A percentile compares a stretch with the other conserved stretches of the same genome.
Evolutionary conservation across 35 echinoderm and acorn worm species (phyloP).

Genomic region (Anneissia japonica): DNA sequence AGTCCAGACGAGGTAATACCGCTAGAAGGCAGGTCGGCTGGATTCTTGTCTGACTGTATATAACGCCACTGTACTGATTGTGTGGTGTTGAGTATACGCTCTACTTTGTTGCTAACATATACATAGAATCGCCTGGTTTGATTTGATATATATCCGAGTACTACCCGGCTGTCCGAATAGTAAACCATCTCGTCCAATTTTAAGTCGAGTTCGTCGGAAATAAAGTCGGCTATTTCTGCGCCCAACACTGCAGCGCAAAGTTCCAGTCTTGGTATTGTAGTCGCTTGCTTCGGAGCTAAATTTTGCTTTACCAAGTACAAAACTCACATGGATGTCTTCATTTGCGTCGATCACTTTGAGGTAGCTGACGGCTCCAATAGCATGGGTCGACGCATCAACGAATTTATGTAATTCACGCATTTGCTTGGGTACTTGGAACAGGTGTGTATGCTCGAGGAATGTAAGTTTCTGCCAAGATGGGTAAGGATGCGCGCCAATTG

Average conservation of each 20-base stretch:
- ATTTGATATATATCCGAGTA: background rate
- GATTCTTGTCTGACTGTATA: background rate
- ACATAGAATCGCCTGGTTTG: background rate
- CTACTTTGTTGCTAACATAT: background rate
- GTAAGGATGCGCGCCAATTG: conserved; percentile 4
- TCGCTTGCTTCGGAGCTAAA: background rate
- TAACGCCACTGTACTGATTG: background rate
- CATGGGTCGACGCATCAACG: background rate
- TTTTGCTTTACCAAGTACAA: background rate
- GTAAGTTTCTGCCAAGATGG: background rate
- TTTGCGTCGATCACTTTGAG: background rate
- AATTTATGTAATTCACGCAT: background rate
- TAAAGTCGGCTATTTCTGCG: background rate
- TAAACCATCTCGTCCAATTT: too few species aligned
- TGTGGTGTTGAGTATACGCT: background rate
- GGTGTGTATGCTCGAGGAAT: conserved; percentile 4
- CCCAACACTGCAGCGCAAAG: background rate
- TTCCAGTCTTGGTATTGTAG: background rate
- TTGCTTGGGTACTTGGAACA: background rate
- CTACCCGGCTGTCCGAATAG: too few species aligned
- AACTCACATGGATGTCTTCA: background rate
- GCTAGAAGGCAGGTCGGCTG: background rate
- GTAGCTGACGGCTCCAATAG: background rate
- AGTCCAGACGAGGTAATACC: background rate
- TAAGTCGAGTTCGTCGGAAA: background rate